phyloP scores from a whole-genome alignment of 2,888 invertebrate genomes.

The Xylophagus ater region DNA sequence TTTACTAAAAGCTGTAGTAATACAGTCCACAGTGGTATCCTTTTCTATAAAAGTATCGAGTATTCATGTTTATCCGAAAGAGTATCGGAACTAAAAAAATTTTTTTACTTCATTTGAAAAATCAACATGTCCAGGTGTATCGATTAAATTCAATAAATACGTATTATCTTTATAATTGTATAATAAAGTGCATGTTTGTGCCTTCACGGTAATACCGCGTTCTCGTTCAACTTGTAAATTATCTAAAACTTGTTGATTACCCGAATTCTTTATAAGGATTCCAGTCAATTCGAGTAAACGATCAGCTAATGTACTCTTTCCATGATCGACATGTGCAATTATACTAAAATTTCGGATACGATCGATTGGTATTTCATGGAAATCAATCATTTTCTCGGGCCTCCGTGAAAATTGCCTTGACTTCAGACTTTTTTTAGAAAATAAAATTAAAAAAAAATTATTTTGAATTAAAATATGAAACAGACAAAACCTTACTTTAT shows the following conservation, averaged over 20 bases:
- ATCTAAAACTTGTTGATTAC: conserved; percentile 62
- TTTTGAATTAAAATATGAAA: too few species aligned
- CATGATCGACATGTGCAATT: conserved; percentile 98
- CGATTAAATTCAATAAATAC: conserved; percentile 88
- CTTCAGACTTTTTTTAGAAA: too few species aligned
- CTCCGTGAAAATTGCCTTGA: too few species aligned
- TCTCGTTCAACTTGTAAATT: conserved; percentile 81
- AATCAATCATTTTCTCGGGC: not conserved
- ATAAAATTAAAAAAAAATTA: too few species aligned
- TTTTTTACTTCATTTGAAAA: conserved; percentile 83
- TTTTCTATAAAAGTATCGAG: too few species aligned
- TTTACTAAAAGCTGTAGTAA: too few species aligned
- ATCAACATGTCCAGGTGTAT: conserved; percentile 98
- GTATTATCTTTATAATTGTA: conserved; percentile 51
- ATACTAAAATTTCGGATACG: conserved; percentile 87
- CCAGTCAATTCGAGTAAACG: conserved; percentile 88
- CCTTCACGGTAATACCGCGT: conserved; percentile 96
- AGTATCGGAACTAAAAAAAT: too few species aligned
- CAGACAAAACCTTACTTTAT: too few species aligned
- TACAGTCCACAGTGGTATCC: too few species aligned
- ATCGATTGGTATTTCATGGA: conserved; percentile 23
- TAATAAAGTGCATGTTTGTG: conserved; percentile 84
- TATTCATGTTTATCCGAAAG: too few species aligned
- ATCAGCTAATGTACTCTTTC: conserved; percentile 95
- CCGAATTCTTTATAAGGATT: conserved; percentile 53